A percentile compares a stretch with the other conserved stretches of the same genome.
These are phyloP conservation scores for Pseudopleuronectes americanus DNA, from an alignment of 2,797 vertebrate genomes.

Conservation along the genomic window DNA sequence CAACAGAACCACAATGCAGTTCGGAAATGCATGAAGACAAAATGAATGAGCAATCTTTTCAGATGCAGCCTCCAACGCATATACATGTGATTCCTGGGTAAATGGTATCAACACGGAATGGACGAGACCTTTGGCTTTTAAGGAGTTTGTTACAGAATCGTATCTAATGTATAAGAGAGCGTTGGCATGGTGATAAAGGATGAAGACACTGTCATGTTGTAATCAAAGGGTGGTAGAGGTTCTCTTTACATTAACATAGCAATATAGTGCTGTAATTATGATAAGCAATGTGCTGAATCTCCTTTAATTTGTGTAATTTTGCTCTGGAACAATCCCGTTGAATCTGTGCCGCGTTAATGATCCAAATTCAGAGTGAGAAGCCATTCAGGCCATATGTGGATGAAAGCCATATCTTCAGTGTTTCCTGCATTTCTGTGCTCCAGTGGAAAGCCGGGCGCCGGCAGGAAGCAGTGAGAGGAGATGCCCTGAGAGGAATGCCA, in stretches of 20 bases:
- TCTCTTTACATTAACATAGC: neutral
- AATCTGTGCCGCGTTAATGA: slow-evolving; percentile 18
- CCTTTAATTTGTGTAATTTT: slow-evolving; percentile 32
- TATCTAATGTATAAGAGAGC: no score
- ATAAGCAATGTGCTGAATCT: slow-evolving; percentile 38
- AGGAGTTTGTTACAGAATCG: no score
- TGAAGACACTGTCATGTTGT: no score
- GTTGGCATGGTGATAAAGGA: no score
- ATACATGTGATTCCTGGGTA: no score
- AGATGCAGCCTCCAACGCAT: no score
- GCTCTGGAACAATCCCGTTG: slow-evolving; percentile 31
- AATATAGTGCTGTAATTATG: slow-evolving; percentile 9
- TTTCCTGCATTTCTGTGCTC: slow-evolving; percentile 39
- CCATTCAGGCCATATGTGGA: slow-evolving; percentile 27
- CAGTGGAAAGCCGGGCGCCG: slow-evolving; percentile 22
- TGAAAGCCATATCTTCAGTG: slow-evolving; percentile 32
- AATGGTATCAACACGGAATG: no score
- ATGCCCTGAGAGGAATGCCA: slow-evolving; percentile 49
- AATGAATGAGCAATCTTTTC: no score
- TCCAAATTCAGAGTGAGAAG: slow-evolving; percentile 26
- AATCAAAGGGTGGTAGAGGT: no score
- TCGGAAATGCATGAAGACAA: no score
- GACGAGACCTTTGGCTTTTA: no score
- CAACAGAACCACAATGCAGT: no score
- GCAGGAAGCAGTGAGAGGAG: slow-evolving; percentile 14